Percentiles rank a stretch among this genome's conserved stretches.
These are phyloP conservation scores for Stichopus horrens DNA, from an alignment of 53 echinoderm and acorn worm genomes.

Conservation along the genomic window DNA sequence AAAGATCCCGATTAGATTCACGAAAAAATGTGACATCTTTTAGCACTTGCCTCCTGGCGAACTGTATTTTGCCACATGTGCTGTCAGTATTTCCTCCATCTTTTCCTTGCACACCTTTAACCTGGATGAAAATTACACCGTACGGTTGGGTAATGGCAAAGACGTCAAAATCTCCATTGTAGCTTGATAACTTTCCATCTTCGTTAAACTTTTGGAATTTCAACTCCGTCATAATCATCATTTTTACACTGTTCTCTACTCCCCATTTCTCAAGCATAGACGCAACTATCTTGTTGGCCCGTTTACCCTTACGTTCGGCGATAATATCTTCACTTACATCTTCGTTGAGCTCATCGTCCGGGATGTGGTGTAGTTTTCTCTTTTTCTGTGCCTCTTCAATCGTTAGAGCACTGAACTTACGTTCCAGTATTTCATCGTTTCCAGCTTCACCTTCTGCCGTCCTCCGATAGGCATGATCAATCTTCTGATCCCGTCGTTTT, in stretches of 20 bases:
- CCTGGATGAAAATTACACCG: slow-evolving; percentile 27
- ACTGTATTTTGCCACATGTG: neutral
- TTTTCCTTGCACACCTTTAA: slow-evolving; percentile 25
- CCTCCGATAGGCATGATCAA: too few species aligned
- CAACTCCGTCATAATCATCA: slow-evolving; percentile 27
- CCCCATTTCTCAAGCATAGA: slow-evolving; percentile 24
- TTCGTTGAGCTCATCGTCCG: slow-evolving; percentile 7
- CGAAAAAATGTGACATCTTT: slow-evolving; percentile 26
- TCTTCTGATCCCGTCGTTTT: too few species aligned
- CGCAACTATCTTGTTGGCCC: slow-evolving; percentile 9
- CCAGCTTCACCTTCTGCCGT: too few species aligned
- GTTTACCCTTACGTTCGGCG: slow-evolving; percentile 31
- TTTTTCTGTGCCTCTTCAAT: neutral
- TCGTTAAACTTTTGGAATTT: neutral
- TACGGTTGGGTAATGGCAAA: slow-evolving; percentile 13
- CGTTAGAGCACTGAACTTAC: neutral
- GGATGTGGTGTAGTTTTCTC: slow-evolving; percentile 29
- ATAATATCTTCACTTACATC: neutral
- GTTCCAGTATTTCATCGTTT: neutral
- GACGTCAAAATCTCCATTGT: slow-evolving; percentile 38
- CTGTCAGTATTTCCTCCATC: neutral
- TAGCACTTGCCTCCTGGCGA: slow-evolving; percentile 1
- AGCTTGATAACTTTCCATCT: slow-evolving; percentile 4
- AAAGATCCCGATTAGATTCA: slow-evolving; percentile 39
- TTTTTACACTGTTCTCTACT: neutral